These are phyloP conservation scores for Sterrhoptilus dennistouni DNA, from an alignment of 2,113 vertebrate species.

Conservation along the genomic window DNA sequence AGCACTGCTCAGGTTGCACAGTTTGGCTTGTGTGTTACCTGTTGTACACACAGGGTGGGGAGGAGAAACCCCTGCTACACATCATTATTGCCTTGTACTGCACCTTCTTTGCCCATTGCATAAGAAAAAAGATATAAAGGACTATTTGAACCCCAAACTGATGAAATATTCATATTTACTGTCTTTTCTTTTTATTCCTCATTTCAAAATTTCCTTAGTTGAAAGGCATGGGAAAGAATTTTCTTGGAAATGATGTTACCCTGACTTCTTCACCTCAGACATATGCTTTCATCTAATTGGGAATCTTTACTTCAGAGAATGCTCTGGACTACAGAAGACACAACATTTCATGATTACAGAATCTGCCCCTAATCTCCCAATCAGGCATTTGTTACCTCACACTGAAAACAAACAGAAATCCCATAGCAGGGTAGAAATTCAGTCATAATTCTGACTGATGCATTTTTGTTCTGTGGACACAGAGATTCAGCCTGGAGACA, in stretches of 20 bases:
- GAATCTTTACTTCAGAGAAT: background rate
- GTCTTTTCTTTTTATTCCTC: background rate
- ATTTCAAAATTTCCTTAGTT: background rate
- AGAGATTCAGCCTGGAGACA: constrained; percentile 25
- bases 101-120: background rate
- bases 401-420: constrained; percentile 48
- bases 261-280: background rate
- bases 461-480: background rate
- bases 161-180: background rate
- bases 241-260: background rate
- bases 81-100: background rate
- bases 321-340: background rate
- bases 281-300: background rate
- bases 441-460: background rate
- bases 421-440: background rate
- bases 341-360: background rate
- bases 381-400: constrained; percentile 1
- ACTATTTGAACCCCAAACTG: background rate
- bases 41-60: background rate
- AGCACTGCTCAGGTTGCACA: background rate
- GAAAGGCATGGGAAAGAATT: background rate
- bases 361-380: constrained; percentile 37
- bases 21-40: background rate
- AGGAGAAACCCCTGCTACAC: background rate
- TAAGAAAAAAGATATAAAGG: background rate